phyloP scores from a whole-genome alignment of 2,113 vertebrate genomes.

The Anguilla rostrata region DNA sequence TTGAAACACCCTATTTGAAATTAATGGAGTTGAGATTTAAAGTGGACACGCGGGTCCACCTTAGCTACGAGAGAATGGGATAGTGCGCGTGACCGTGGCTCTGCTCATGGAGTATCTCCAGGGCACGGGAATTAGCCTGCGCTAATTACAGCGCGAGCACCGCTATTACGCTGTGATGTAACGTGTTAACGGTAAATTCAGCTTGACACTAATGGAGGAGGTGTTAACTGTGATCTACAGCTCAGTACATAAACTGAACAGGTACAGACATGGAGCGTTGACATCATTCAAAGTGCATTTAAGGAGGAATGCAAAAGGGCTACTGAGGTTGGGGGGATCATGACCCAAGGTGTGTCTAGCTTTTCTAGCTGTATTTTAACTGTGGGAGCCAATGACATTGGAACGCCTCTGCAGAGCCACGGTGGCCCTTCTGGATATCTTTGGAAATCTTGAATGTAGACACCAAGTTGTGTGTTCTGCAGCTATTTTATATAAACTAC shows the following conservation, averaged over 20 bases:
- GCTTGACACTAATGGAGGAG: background rate
- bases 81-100: too few species aligned
- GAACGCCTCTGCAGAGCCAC: background rate
- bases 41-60: too few species aligned
- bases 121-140: too few species aligned
- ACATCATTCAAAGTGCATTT: background rate
- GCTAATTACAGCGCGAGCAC: too few species aligned
- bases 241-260: background rate
- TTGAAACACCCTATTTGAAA: too few species aligned
- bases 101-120: too few species aligned
- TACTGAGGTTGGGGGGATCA: too few species aligned
- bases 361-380: background rate
- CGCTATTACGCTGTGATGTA: background rate
- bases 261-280: background rate
- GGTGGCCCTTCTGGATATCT: background rate
- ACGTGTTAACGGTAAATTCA: background rate
- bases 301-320: background rate
- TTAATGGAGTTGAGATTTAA: too few species aligned
- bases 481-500: background rate
- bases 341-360: background rate
- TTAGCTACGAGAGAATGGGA: too few species aligned
- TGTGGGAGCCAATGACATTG: background rate
- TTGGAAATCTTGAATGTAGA: constrained; percentile 4
- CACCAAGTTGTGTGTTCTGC: background rate
- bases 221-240: background rate